Conservation (phyloP, 2,888 invertebrate species). For the Melanargia galathea region DNA sequence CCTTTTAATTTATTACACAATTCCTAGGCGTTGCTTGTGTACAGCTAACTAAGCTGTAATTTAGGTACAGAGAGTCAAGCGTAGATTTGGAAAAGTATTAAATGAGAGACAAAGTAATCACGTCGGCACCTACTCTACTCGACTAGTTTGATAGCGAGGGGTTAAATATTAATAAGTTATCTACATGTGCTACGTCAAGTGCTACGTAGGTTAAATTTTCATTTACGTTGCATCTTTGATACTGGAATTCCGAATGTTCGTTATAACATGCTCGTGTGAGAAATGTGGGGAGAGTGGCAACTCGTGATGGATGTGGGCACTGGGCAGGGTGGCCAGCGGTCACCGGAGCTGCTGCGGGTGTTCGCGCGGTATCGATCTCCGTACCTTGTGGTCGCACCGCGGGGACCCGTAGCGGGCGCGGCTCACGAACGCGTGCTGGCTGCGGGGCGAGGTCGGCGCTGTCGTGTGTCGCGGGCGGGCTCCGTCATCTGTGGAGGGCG, state of each 20-base stretch:
- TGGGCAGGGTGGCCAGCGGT: constrained; percentile 48
- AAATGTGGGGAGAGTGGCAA: not conserved
- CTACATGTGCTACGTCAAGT: too few species aligned
- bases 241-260: not conserved
- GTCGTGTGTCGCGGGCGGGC: constrained; percentile 72
- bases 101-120: too few species aligned
- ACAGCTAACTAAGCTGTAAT: too few species aligned
- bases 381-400: constrained; percentile 67
- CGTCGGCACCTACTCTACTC: too few species aligned
- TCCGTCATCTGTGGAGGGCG: constrained; percentile 81
- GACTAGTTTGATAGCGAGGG: too few species aligned
- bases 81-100: too few species aligned
- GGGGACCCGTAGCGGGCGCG: constrained; percentile 51
- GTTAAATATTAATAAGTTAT: too few species aligned
- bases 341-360: constrained; percentile 55
- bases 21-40: too few species aligned
- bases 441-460: constrained; percentile 61
- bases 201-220: too few species aligned
- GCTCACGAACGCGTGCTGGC: constrained; percentile 62
- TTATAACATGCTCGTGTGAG: not conserved
- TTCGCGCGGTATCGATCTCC: constrained; percentile 64
- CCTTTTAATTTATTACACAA: too few species aligned
- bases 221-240: too few species aligned
- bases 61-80: too few species aligned
- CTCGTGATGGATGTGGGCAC: constrained; percentile 6